Evolutionary conservation across 2,888 invertebrate species (phyloP).

Genomic region (Ephialtes manifestator): DNA sequence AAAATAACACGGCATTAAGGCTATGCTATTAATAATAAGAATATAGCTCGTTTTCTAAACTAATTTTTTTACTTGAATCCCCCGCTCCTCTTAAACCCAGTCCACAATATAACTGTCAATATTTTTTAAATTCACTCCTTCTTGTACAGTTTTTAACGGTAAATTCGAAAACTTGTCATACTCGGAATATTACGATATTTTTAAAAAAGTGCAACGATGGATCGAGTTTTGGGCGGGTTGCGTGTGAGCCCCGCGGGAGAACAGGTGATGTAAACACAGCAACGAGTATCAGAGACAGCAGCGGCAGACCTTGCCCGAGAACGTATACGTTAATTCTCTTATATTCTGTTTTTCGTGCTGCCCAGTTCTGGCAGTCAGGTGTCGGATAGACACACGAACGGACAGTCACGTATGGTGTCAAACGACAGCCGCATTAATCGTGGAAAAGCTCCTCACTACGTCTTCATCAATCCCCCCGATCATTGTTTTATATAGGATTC

Average conservation of each 20-base stretch:
- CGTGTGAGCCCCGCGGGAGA: conserved; percentile 28
- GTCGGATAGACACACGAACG: conserved; percentile 53
- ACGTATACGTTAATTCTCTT: conserved; percentile 60
- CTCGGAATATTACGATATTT: not conserved
- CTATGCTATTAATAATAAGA: too few relatives aligned
- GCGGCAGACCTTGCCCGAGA: conserved; percentile 32
- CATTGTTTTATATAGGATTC: not conserved
- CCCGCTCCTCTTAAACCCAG: too few relatives aligned
- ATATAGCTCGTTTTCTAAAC: too few relatives aligned
- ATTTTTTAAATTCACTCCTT: too few relatives aligned
- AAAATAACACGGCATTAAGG: too few relatives aligned
- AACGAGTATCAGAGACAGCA: conserved; percentile 31
- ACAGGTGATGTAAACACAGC: conserved; percentile 58
- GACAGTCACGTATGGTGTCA: conserved; percentile 33
- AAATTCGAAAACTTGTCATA: not conserved
- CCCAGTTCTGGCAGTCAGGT: conserved; percentile 45
- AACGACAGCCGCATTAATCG: not conserved
- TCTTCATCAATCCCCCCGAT: not conserved
- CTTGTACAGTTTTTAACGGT: too few relatives aligned
- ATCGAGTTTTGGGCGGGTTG: conserved; percentile 12
- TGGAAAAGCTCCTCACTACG: conserved; percentile 2
- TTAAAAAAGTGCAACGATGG: not conserved
- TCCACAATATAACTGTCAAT: too few relatives aligned
- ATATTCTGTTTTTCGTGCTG: conserved; percentile 44
- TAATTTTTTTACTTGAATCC: too few relatives aligned